Base-by-base conservation (phyloP, 1,140 invertebrate genomes). In the Psix sp. region DNA sequence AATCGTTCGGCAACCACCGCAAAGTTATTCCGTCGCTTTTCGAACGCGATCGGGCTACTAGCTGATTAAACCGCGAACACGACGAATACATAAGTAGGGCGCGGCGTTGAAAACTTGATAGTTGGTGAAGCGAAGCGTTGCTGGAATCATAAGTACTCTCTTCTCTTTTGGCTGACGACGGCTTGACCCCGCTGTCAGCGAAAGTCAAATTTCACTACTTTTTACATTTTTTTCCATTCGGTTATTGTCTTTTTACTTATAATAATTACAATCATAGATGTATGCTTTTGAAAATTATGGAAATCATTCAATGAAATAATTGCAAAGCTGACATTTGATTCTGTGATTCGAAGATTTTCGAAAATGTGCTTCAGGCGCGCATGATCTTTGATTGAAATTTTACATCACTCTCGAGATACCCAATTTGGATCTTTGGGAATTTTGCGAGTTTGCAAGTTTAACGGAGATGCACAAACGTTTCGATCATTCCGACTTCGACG, bases 41-140 rank as follows among this genome's bases (percentile, higher is more conserved):
- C 60, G 59, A 65, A 71, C 65, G 66, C 73, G 60, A 75, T 75
- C 60, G 66, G 67, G 49, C 56, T 66, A 60, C 59, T 60, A 26
- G 52, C 60, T 75, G 73, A 75, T 75, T 75, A 75, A 75, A 70
- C 73, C 66, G 49, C 67, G 73, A 71, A 56, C 60, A 59, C 48
- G 54, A 59, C 59, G 72, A 75, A 75, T 75, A 75, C 66, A 63
- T 60, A 70, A 75, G 56, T 62, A 66, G 70, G 43, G 40, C 60
- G 24, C 46, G 18, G 36, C 49, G 42, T 13, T 46, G 60, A 60
- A 76, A 76, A 57, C 66, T 76, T 66, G 40, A 39, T 42, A 56
- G 59, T 70, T 65, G 51, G 20, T 11, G 43, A 39, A 46, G 42
- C 59, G 36, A 59, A 52, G 63, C 62, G 57, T 14, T 18, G 0